A percentile compares a stretch with the other conserved stretches of the same genome.
Conservation (phyloP, 2,113 vertebrate genomes). For the Oncorhynchus masou region DNA sequence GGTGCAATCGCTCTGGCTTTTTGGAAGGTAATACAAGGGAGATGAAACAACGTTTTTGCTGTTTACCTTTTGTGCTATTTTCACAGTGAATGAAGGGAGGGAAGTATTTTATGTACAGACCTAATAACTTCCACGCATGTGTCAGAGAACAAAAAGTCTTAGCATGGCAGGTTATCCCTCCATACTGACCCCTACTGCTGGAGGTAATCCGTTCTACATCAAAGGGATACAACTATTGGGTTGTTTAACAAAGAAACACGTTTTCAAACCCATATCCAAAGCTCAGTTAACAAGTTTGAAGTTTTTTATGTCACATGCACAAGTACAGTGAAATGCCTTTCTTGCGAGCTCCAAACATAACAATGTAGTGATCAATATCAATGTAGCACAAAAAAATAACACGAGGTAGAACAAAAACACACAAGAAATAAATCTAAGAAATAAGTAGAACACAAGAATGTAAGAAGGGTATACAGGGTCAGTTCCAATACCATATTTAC, state of each 20-base stretch:
- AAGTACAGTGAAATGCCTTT: too few species aligned
- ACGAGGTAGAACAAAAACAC: too few species aligned
- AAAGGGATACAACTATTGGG: constrained; percentile 29
- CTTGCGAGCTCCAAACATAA: too few species aligned
- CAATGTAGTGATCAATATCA: too few species aligned
- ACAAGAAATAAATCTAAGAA: too few species aligned
- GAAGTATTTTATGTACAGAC: background rate
- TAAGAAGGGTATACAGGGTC: too few species aligned
- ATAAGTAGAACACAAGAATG: too few species aligned
- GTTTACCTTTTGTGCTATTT: constrained; percentile 5
- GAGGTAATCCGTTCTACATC: background rate
- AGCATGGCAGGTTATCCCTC: background rate
- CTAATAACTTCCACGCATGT: background rate
- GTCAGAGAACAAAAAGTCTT: background rate
- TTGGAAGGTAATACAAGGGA: constrained; percentile 30
- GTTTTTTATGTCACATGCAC: too few species aligned
- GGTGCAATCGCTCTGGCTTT: constrained; percentile 38
- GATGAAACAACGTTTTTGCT: constrained; percentile 5
- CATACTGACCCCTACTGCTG: background rate
- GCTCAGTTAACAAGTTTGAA: background rate
- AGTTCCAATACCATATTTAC: too few species aligned
- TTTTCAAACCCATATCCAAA: background rate
- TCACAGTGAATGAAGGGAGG: constrained; percentile 9
- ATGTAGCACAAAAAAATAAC: too few species aligned
- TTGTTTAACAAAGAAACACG: constrained; percentile 21